Base-by-base conservation (phyloP, 2,888 invertebrate genomes). In the Tenthredo mesomela region DNA sequence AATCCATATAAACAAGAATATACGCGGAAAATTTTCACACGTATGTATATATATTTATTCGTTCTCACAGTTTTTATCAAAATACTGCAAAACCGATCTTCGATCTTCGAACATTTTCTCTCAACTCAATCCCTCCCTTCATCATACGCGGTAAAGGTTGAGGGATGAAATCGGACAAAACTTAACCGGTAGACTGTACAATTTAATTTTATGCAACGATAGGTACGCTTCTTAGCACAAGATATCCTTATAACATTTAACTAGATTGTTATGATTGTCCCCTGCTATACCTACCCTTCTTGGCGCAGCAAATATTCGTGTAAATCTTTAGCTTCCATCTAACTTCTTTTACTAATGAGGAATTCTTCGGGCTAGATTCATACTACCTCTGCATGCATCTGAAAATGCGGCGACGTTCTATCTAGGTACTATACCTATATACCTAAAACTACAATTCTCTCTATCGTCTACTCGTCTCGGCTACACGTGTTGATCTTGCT, bases 171-270 rank as follows among this genome's bases (percentile, higher is more conserved):
- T 67, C 90, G 82, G 92, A 92, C 92, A 92, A 93, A 93, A 93
- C 92, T 93, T 93, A 91, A 90, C 25, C 92, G 91, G 90, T 92
- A 92, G 90, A 90, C 90, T 91, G 92, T 92, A 92, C 93, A 92
- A 93, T 93, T 93, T 93, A 93, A 93, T 93, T 93, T 93, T 93
- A 93, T 93, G 93, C 93, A 93, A 93, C 92, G 92, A 92, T 93
- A 91, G 92, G 92, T 93, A 92, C 92, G 92, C 91, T 93, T 93
- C 93, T 93, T 93, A 93, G 91, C 92, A 90, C 90, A 89, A 91
- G 92, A 92, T 92, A 93, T 93, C 92, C 92, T 92, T 92, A 91
- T 92, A 92, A 91, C 92, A 90, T 92, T 93, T 92, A 93, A 92
- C 92, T 93, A 92, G 92, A 92, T 92, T 92, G 91, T 92, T 92